Evolutionary conservation across 1,140 invertebrate species (phyloP), one percentile per base, ranked within the genome.

Genomic region (Anastrepha obliqua): DNA sequence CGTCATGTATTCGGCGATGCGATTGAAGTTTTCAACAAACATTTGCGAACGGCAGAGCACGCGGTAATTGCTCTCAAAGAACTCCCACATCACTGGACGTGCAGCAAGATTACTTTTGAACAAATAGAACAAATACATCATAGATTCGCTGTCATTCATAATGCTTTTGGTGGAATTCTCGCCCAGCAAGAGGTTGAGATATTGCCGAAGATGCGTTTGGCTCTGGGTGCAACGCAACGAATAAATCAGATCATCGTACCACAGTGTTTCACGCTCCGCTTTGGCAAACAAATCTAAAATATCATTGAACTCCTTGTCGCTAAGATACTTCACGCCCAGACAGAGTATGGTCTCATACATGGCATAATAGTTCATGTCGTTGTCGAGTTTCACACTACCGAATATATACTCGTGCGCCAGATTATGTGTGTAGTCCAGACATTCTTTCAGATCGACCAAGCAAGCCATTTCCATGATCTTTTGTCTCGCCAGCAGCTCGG

Each of bases 1-100:
- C 11, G 89, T 89, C 62, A 92, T 88, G 62, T 89, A 92, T 87
- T 91, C 91, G 1, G 95, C 29, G 93, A 89, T 60, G 92, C 93
- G 85, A 94, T 95, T 88, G 88, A 90, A 91, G 15, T 90, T 88
- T 62, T 90, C 89, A 39, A 90, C 88, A 17, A 93, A 92, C 15
- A 74, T 87, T 0, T 88, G 81, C 2, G 89, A 89, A 0, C 64
- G 88, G 15, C 89, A 89, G 8, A 93, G 89, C 8, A 81, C 44
- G 64, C 88, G 89, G 86, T 92, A 93, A 81, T 92, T 90, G 3
- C 89, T 70, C 17, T 90, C 90, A 29, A 93, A 89, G 47, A 89
- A 93, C 8, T 90, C 64, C 90, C 90, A 92, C 67, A 93, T 89
- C 0, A 89, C 88, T 0, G 90, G 87, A 15, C 92, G 88, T 2